Percentiles rank a stretch among this genome's conserved stretches.
Conservation (phyloP, 2,797 vertebrate species). For the Acanthornis magna region DNA sequence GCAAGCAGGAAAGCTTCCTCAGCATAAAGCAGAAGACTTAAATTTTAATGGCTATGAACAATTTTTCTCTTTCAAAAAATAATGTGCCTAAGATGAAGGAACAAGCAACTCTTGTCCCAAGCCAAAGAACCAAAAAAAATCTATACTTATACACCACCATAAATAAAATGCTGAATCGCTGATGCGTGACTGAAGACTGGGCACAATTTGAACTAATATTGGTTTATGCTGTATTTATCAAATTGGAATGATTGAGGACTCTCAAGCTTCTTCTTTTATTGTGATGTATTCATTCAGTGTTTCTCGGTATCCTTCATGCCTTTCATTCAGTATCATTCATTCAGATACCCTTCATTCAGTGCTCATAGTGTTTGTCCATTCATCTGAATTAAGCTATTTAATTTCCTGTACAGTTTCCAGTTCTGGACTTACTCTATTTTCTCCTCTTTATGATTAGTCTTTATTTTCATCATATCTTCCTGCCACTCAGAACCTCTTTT, state of each 20-base stretch:
- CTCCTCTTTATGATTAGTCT: not conserved
- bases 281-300: not conserved
- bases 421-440: not conserved
- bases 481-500: not conserved
- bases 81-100: not conserved
- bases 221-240: not conserved
- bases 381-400: not conserved
- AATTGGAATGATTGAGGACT: not conserved
- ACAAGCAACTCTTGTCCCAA: not conserved
- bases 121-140: not conserved
- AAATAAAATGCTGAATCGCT: not conserved
- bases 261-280: not conserved
- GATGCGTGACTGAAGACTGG: not conserved
- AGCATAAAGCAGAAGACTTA: not conserved
- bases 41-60: not conserved
- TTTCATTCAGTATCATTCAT: not conserved
- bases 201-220: not conserved
- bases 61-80: not conserved
- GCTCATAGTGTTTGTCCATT: not conserved
- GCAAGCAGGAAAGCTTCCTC: slow-evolving; percentile 10
- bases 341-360: not conserved
- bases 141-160: not conserved
- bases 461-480: not conserved
- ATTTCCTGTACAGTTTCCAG: not conserved
- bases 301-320: not conserved